Evolutionary conservation across 92 coral and sea anemone genomes (phyloP).

Genomic region (Epizoanthus fatuus): DNA sequence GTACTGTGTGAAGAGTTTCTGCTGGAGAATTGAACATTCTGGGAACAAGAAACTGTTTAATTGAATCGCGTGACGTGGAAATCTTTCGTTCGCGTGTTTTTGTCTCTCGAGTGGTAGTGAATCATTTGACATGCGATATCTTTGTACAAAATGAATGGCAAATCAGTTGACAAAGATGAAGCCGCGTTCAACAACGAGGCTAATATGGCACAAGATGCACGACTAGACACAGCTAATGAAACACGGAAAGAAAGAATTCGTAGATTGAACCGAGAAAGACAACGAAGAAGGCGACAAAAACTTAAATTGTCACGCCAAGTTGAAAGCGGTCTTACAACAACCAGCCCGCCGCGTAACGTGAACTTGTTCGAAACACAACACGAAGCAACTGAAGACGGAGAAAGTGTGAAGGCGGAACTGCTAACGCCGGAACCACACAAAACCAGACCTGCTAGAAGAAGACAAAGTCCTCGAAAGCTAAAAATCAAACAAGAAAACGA

Average conservation of each 20-base stretch:
- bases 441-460: slow-evolving; percentile 31
- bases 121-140: slow-evolving; percentile 97
- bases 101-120: slow-evolving; percentile 73
- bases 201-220: slow-evolving; percentile 71
- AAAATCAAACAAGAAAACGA: slow-evolving; percentile 46
- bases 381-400: slow-evolving; percentile 75
- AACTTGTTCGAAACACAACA: slow-evolving; percentile 66
- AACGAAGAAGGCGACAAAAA: slow-evolving; percentile 97
- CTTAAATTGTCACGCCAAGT: slow-evolving; percentile 98
- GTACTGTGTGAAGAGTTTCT: slow-evolving; percentile 5
- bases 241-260: slow-evolving; percentile 91
- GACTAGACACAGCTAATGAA: slow-evolving; percentile 74
- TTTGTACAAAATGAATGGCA: slow-evolving; percentile 92
- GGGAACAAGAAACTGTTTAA: slow-evolving; percentile 55
- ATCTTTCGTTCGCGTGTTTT: slow-evolving; percentile 90
- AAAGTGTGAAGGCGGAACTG: slow-evolving; percentile 61
- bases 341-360: slow-evolving; percentile 76
- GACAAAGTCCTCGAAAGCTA: slow-evolving; percentile 47
- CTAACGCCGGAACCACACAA: slow-evolving; percentile 37
- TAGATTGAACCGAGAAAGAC: slow-evolving; percentile 95
- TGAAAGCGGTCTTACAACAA: slow-evolving; percentile 88
- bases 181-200: slow-evolving; percentile 73
- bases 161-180: slow-evolving; percentile 87
- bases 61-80: slow-evolving; percentile 95
- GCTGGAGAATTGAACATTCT: slow-evolving; percentile 17